These are phyloP conservation scores for Eurypyga helias DNA, from an alignment of 2,113 vertebrate species.

Conservation along the genomic window DNA sequence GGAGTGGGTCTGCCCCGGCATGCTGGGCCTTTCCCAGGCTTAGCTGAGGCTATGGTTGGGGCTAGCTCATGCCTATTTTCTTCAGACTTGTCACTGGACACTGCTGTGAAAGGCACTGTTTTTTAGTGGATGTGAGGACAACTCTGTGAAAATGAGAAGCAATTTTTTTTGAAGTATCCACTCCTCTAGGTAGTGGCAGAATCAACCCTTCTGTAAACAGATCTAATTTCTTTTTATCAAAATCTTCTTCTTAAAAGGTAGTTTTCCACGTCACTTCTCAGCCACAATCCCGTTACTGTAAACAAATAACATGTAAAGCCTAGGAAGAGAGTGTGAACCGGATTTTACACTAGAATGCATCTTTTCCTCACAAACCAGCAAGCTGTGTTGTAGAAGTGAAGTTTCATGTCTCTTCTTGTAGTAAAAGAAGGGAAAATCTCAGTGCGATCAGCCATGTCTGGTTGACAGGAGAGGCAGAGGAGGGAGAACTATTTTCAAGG, in stretches of 20 bases:
- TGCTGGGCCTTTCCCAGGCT: background rate
- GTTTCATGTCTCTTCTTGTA: background rate
- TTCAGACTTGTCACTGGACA: background rate
- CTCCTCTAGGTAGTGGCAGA: background rate
- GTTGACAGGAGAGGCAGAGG: background rate
- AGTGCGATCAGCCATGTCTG: background rate
- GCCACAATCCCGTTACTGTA: background rate
- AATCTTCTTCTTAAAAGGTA: background rate
- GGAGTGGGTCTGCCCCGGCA: background rate
- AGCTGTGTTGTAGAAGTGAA: background rate
- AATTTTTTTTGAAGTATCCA: conserved; percentile 24
- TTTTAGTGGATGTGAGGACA: conserved; percentile 9
- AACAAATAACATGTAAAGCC: background rate
- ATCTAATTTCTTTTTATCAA: background rate
- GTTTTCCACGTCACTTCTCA: background rate
- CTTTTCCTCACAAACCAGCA: background rate
- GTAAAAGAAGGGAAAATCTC: background rate
- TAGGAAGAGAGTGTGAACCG: background rate
- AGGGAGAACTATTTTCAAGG: background rate
- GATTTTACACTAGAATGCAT: background rate
- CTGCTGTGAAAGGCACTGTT: background rate
- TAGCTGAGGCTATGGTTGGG: background rate
- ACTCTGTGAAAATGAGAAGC: conserved; percentile 19
- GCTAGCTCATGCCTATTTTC: background rate
- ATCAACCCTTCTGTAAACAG: conserved; percentile 4